Base-by-base conservation (phyloP, 2,888 invertebrate genomes). In the Lasioglossum lativentre region DNA sequence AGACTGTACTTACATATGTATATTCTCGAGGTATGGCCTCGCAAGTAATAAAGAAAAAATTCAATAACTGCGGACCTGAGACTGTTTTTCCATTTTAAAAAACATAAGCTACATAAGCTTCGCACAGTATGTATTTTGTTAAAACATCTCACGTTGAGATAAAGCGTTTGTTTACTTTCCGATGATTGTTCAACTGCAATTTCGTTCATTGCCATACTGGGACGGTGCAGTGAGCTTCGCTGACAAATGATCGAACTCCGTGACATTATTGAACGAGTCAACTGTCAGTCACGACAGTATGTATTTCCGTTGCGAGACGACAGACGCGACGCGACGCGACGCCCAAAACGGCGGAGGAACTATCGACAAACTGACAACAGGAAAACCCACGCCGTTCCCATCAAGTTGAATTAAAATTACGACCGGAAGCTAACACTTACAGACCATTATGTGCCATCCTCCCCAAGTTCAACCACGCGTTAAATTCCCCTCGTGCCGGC, bases 381-480 rank as follows among this genome's bases (percentile, higher is more conserved):
- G 78, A 80, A 85, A 82, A 56, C 56, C 75, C n/a, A 4, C 70
- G n/a, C 78, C 45, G 6, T 59, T 27, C 27, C 73, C 38, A 74
- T 38, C 70, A 82, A 89, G 89, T 86, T 83, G 85, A 92, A 92
- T 91, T 87, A 90, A 88, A 92, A 89, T 84, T 88, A 86, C 83
- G 82, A 90, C 84, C 93, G 93, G 93, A 93, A 93, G 88, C 85
- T 73, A 83, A 87, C 91, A 92, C 92, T 93, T 93, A 91, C 83
- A 75, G 85, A 72, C 90, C 86, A 86, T 88, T 82, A 79, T 86
- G 42, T 92, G 87, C 88, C 88, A 89, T 91, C 87, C 83, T 88
- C 88, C 88, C 81, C 86, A 86, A 87, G 89, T 90, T 91, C 92
- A 91, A 82, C 89, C 85, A 82, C 87, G 90, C 93, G 85, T 92